A percentile compares a stretch with the other conserved stretches of the same genome.
phyloP scores from a whole-genome alignment of 35 echinoderm and acorn worm species.

The Apostichopus californicus region DNA sequence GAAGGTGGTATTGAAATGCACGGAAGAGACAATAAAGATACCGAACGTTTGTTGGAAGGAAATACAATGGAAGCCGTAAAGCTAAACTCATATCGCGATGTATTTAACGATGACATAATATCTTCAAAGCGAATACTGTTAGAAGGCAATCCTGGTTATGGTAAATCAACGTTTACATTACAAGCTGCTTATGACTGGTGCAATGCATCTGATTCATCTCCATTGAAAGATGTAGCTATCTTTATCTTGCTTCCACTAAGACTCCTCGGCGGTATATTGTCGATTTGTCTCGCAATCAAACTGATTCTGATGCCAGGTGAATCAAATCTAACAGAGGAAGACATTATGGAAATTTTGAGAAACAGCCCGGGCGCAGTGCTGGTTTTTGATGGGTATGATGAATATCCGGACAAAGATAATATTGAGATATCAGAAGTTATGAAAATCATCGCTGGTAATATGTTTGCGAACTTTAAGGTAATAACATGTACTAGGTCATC shows the following conservation, averaged over 20 bases:
- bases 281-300: background rate
- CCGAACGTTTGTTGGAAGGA: background rate
- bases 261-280: background rate
- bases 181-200: conserved; percentile 14
- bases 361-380: background rate
- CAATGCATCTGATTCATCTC: background rate
- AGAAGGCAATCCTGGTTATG: conserved; percentile 14
- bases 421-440: background rate
- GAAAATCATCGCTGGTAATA: background rate
- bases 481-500: background rate
- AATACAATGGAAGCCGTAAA: background rate
- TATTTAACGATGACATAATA: background rate
- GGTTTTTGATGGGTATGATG: conserved; percentile 14
- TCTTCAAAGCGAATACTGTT: background rate
- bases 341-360: background rate
- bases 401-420: background rate
- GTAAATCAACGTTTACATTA: conserved; percentile 3
- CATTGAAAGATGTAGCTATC: background rate
- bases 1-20: background rate
- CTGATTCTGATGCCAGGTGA: background rate
- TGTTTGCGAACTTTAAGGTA: background rate
- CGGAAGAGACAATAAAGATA: background rate
- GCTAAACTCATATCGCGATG: background rate
- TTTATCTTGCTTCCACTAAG: conserved; percentile 11
- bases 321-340: background rate